These are phyloP conservation scores for Poeciliopsis gracilis DNA, from an alignment of 2,797 vertebrate genomes.

Conservation along the genomic window DNA sequence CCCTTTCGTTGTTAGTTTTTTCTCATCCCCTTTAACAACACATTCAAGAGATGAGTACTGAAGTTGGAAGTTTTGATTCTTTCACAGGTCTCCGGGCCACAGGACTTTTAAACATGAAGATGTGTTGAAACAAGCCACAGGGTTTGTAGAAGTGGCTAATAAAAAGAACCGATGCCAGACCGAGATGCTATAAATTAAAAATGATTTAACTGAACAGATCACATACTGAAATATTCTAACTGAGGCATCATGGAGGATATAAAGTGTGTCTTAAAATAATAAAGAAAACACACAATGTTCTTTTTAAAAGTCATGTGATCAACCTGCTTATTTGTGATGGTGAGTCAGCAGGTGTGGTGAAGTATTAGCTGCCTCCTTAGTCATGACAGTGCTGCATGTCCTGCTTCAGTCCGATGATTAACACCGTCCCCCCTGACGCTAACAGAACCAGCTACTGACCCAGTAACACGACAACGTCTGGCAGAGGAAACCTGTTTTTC, in stretches of 20 bases:
- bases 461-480: slow-evolving; percentile 33
- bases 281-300: not conserved
- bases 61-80: slow-evolving; percentile 1
- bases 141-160: not conserved
- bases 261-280: slow-evolving; percentile 19
- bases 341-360: slow-evolving; percentile 64
- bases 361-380: slow-evolving; percentile 38
- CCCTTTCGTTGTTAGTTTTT: slow-evolving; percentile 9
- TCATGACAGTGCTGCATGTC: slow-evolving; percentile 28
- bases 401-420: slow-evolving; percentile 39
- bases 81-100: not conserved
- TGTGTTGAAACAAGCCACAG: slow-evolving; percentile 1
- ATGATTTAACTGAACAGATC: not conserved
- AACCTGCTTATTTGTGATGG: slow-evolving; percentile 51
- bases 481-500: slow-evolving; percentile 53
- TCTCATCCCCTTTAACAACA: not conserved
- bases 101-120: not conserved
- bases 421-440: slow-evolving; percentile 23
- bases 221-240: not conserved
- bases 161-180: not conserved
- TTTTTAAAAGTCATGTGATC: slow-evolving; percentile 51
- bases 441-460: slow-evolving; percentile 37
- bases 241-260: not conserved
- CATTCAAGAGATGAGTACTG: not conserved
- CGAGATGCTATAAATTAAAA: slow-evolving; percentile 2